Percentiles rank a stretch among this genome's conserved stretches.
Conservation (phyloP, 2,888 invertebrate genomes). For the Acrocyrtus sp. region DNA sequence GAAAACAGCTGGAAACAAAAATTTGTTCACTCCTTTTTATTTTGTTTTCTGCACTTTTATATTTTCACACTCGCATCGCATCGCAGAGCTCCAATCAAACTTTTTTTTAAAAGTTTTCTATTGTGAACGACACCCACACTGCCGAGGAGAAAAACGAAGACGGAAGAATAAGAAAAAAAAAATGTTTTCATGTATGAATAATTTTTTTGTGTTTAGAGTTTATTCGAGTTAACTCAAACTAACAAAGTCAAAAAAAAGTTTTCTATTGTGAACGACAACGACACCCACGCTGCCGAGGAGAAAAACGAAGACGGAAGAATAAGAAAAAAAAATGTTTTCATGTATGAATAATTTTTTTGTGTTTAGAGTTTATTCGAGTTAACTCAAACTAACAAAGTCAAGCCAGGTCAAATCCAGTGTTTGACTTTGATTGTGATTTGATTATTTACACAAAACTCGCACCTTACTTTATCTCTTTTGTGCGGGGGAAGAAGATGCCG, state of each 20-base stretch:
- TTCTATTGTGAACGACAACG: too few species aligned
- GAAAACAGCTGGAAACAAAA: constrained; percentile 19
- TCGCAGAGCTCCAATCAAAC: too few species aligned
- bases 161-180: too few species aligned
- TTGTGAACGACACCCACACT: too few species aligned
- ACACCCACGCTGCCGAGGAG: too few species aligned
- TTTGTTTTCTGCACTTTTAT: too few species aligned
- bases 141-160: too few species aligned
- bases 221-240: not conserved
- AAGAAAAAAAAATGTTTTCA: too few species aligned
- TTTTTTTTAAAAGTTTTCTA: too few species aligned
- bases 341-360: not conserved
- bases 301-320: too few species aligned
- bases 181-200: too few species aligned
- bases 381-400: not conserved
- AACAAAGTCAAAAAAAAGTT: not conserved
- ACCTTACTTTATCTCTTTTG: constrained; percentile 5
- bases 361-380: not conserved
- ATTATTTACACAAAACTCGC: constrained; percentile 21
- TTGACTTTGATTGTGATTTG: not conserved
- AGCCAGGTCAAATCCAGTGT: not conserved
- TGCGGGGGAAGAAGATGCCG: constrained; percentile 29
- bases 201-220: not conserved
- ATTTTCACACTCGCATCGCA: too few species aligned
- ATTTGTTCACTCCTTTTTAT: not conserved